phyloP scores from a whole-genome alignment of 2,797 vertebrate species.

The Ambastaia sidthimunki region DNA sequence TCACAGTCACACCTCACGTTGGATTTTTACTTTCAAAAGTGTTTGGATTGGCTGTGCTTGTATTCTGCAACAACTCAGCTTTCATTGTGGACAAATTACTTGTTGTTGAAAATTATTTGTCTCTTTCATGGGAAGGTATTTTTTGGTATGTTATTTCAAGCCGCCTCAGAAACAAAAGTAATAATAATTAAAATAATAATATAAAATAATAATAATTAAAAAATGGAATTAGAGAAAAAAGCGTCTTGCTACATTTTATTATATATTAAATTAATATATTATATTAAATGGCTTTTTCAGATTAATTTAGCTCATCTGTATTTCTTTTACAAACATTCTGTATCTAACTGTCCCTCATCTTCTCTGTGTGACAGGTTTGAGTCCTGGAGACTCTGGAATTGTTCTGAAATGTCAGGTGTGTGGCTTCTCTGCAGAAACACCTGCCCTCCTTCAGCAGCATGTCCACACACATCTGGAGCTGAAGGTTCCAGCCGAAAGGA shows the following conservation, averaged over 20 bases:
- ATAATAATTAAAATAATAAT: neutral
- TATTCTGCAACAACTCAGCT: neutral
- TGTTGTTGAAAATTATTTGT: neutral
- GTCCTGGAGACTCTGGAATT: slow-evolving; percentile 77
- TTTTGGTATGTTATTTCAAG: neutral
- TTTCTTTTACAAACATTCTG: neutral
- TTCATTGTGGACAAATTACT: neutral
- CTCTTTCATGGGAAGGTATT: neutral
- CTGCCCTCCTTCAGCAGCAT: slow-evolving; percentile 86
- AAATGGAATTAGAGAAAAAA: neutral
- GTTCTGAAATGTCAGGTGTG: slow-evolving; percentile 85
- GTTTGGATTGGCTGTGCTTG: neutral
- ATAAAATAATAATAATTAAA: neutral
- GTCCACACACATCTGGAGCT: slow-evolving; percentile 81
- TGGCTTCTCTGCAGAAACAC: slow-evolving; percentile 81
- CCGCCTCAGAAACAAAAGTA: neutral
- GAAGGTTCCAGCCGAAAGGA: slow-evolving; percentile 69
- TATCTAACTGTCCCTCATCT: neutral
- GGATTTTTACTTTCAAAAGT: neutral
- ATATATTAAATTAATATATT: too few species aligned
- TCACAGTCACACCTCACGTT: neutral
- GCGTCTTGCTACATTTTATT: neutral
- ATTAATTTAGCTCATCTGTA: neutral
- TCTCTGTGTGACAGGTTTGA: slow-evolving; percentile 72
- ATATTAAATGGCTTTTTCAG: neutral